These are phyloP conservation scores for Nixonia krombeini DNA, from an alignment of 1,140 invertebrate genomes.

Conservation along the genomic window DNA sequence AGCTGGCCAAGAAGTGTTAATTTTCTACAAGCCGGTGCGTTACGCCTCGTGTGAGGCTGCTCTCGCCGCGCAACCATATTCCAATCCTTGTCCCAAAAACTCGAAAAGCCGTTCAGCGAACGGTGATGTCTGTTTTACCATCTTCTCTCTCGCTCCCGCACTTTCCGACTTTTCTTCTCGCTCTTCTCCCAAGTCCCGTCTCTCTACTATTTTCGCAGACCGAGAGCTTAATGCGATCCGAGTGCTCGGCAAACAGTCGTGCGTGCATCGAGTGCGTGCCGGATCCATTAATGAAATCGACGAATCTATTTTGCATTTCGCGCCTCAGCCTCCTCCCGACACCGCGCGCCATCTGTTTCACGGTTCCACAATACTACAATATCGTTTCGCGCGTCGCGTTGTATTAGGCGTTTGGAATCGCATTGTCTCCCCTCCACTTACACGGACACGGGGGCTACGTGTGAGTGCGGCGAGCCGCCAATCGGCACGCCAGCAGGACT, in stretches of 20 bases:
- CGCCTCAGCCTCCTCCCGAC: not conserved
- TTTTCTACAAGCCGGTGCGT: constrained; percentile 50
- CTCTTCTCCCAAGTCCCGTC: constrained; percentile 1
- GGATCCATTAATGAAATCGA: constrained; percentile 63
- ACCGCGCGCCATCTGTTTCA: too few relatives aligned
- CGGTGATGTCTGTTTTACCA: not conserved
- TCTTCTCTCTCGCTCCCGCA: not conserved
- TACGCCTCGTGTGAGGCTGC: constrained; percentile 4
- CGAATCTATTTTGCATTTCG: constrained; percentile 11
- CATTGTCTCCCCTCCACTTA: too few relatives aligned
- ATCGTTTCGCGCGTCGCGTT: too few relatives aligned
- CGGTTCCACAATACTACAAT: too few relatives aligned
- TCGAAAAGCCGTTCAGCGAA: constrained; percentile 4
- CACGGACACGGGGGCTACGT: too few relatives aligned
- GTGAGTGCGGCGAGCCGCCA: too few relatives aligned
- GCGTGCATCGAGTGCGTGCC: constrained; percentile 56
- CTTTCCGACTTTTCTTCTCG: not conserved
- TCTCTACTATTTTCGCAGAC: constrained; percentile 2
- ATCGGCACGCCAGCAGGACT: too few relatives aligned
- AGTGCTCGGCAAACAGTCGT: constrained; percentile 59
- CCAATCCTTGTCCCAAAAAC: constrained; percentile 1
- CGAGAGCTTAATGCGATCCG: constrained; percentile 50
- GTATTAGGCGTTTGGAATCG: too few relatives aligned
- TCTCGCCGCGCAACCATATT: not conserved
- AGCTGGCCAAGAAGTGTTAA: constrained; percentile 57